phyloP scores from a whole-genome alignment of 2,888 invertebrate species.

The Galeruca laticollis region DNA sequence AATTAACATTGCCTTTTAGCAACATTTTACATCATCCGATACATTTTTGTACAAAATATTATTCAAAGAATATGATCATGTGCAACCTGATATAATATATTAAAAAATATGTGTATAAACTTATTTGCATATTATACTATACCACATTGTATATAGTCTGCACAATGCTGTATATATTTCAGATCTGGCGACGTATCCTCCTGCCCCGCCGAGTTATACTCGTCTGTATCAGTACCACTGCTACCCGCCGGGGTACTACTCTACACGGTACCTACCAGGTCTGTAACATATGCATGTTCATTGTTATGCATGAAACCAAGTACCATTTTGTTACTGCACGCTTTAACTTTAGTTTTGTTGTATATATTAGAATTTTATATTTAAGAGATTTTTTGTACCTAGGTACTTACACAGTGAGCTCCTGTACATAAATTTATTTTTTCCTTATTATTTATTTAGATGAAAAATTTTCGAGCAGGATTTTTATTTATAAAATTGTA shows the following conservation, averaged over 20 bases:
- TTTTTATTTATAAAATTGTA: no score
- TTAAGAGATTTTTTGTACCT: not conserved
- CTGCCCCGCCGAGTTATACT: constrained; percentile 72
- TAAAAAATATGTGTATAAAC: constrained; percentile 3
- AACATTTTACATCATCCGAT: no score
- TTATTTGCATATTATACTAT: constrained; percentile 23
- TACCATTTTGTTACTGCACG: constrained; percentile 25
- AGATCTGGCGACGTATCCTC: constrained; percentile 74
- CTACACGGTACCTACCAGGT: constrained; percentile 63
- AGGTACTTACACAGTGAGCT: not conserved
- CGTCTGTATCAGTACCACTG: constrained; percentile 74
- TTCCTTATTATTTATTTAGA: no score
- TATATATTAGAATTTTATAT: constrained; percentile 14
- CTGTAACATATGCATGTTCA: constrained; percentile 57
- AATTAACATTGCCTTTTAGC: no score
- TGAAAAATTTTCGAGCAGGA: no score
- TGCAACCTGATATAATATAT: not conserved
- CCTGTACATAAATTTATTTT: not conserved
- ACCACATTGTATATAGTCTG: constrained; percentile 50
- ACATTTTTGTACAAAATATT: no score
- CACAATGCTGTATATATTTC: constrained; percentile 60
- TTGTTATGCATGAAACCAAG: constrained; percentile 43
- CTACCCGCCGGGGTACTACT: constrained; percentile 67
- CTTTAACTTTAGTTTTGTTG: constrained; percentile 3
- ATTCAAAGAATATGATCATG: not conserved